A percentile compares a stretch with the other conserved stretches of the same genome.
Evolutionary conservation across 2,888 invertebrate genomes (phyloP).

Genomic region (Cancer borealis): DNA sequence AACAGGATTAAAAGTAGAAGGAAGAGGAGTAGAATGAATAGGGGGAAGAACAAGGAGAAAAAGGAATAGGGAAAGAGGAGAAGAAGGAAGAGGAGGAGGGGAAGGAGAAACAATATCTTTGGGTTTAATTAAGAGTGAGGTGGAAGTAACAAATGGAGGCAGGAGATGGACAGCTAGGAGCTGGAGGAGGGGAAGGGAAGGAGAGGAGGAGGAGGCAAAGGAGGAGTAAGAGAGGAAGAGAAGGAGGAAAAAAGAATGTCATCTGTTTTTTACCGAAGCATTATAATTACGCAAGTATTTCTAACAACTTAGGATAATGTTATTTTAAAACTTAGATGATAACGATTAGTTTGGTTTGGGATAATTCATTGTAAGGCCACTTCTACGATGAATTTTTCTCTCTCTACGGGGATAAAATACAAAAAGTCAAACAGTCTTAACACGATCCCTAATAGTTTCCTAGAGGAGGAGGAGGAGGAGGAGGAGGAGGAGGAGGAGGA

Average conservation of each 20-base stretch:
- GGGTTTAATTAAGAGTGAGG: constrained; percentile 64
- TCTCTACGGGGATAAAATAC: neutral
- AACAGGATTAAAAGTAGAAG: neutral
- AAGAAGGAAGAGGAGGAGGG: neutral
- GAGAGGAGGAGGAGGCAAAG: neutral
- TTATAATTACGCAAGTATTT: neutral
- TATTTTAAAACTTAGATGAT: neutral
- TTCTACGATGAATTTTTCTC: neutral
- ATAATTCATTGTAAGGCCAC: neutral
- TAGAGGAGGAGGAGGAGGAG: neutral
- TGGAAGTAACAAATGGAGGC: constrained; percentile 59
- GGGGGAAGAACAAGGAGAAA: neutral
- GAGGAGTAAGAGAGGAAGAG: neutral
- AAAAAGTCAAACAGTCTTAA: neutral
- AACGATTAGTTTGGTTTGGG: neutral
- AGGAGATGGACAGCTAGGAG: constrained; percentile 49
- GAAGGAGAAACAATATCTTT: constrained; percentile 24
- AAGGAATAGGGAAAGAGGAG: neutral
- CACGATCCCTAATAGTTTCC: neutral
- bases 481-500: constrained; percentile 23
- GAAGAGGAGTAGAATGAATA: neutral
- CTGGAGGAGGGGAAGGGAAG: neutral
- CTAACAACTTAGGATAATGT: neutral
- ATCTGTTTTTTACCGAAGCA: neutral
- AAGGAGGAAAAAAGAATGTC: neutral